Base-by-base conservation (phyloP, 2,113 vertebrate genomes). In the Coryphaenoides rupestris region DNA sequence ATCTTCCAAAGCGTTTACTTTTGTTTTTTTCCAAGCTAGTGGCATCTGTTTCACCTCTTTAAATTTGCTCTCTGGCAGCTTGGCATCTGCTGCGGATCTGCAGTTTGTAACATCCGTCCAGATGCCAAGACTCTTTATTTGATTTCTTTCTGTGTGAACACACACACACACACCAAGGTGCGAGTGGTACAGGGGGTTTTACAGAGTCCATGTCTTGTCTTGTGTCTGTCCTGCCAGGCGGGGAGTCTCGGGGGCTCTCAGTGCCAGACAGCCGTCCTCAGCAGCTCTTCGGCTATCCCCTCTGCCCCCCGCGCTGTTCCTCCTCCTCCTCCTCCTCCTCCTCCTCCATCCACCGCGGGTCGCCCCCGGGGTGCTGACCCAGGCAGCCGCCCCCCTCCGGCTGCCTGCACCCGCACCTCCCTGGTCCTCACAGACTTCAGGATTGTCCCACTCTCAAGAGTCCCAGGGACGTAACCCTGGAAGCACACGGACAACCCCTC, bases 351-450 rank as follows among this genome's bases (percentile, higher is more conserved):
- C 63, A 49, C 67, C 40, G 5, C 47, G 72, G 80, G 78, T 1
- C 62, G 74, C 63, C 63, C 64, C 47, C 58, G 17, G 58, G 75
- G 78, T 54, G 26, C 77, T 2, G 69, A 58, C 68, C 76, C 77
- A 3, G 66, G 55, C 19, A 17, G 70, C 50, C 66, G 73, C 54
- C 74, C 73, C 54, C 75, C 49, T 59, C 85, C 0, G 91, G 86
- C 61, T 88, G 13, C 33, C 5, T 2, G 13, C 33, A 40, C 33
- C 33, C 33, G 33, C 33, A 40, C 33, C 33, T 13, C 47, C n/a
- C 47, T 45, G n/a, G 55, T 84, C 63, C 64, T 85, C 1, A 87
- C 93, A 0, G 91, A 92, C 74, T 94, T 94, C 55, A 90, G 93
- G 78, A 82, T 52, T 72, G 69, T 75, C 63, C 67, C 73, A 45